Conservation (phyloP, 2,888 invertebrate genomes). For the Platycheirus rosarum region DNA sequence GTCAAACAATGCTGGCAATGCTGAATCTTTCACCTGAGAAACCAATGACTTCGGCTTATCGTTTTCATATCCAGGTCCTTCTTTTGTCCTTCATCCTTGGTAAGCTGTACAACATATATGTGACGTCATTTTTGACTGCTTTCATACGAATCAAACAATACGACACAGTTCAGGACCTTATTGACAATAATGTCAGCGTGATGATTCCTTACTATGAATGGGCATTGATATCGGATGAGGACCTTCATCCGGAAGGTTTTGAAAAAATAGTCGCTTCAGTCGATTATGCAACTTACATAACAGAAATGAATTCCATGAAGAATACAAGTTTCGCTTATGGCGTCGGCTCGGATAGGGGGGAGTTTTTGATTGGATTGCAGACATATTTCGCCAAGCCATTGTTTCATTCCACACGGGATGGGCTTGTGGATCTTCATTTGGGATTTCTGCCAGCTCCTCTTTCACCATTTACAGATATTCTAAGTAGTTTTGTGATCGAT, state of each 20-base stretch:
- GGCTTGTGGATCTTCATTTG: conserved; percentile 4
- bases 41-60: conserved; percentile 6
- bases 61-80: conserved; percentile 39
- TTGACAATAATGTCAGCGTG: conserved; percentile 42
- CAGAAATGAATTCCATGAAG: conserved; percentile 23
- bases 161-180: conserved; percentile 43
- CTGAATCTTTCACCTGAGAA: neutral
- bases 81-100: conserved; percentile 32
- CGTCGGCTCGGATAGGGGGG: conserved; percentile 10
- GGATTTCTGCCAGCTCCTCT: conserved; percentile 9
- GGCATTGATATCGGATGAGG: neutral
- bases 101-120: conserved; percentile 35
- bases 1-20: conserved; percentile 28
- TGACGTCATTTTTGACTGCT: conserved; percentile 42
- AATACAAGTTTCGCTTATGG: conserved; percentile 36
- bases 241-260: neutral
- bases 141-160: conserved; percentile 45
- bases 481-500: conserved; percentile 19
- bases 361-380: conserved; percentile 28
- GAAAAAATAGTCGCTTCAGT: conserved; percentile 11
- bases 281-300: neutral
- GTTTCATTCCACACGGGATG: conserved; percentile 10
- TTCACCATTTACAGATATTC: conserved; percentile 10
- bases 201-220: conserved; percentile 33
- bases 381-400: conserved; percentile 4